A percentile compares a stretch with the other conserved stretches of the same genome.
phyloP scores from a whole-genome alignment of 2,797 vertebrate genomes.

The Acrossocheilus fasciatus region DNA sequence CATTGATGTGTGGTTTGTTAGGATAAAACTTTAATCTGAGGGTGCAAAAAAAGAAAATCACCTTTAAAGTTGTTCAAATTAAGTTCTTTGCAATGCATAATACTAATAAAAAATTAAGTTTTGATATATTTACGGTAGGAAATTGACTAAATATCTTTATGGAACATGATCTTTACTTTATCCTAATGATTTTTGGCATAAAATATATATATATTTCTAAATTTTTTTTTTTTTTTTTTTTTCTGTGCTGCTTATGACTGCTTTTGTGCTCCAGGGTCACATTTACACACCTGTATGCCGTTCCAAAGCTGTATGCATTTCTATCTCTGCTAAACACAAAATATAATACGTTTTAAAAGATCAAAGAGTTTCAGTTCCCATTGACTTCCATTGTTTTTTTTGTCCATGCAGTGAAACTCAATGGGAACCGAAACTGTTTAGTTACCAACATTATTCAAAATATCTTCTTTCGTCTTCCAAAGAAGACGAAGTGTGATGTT shows the following conservation, averaged over 20 bases:
- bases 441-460: not conserved
- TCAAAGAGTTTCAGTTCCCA: not conserved
- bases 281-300: not conserved
- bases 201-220: not conserved
- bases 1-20: too few relatives aligned
- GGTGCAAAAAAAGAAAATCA: not conserved
- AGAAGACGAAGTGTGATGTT: not conserved
- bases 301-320: not conserved
- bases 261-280: not conserved
- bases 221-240: too few relatives aligned
- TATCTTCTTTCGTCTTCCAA: not conserved
- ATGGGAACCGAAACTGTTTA: not conserved
- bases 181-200: not conserved
- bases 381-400: not conserved
- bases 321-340: not conserved
- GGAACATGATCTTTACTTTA: not conserved
- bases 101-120: not conserved
- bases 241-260: not conserved
- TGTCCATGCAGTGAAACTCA: not conserved
- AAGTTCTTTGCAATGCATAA: not conserved
- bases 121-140: too few relatives aligned
- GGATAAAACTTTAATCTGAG: not conserved
- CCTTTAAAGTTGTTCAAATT: too few relatives aligned
- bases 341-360: not conserved
- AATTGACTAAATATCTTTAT: not conserved